Percentiles rank a stretch among this genome's conserved stretches.
Evolutionary conservation across 2,113 vertebrate species (phyloP).

Genomic region (Lamprologus tigripictilis): DNA sequence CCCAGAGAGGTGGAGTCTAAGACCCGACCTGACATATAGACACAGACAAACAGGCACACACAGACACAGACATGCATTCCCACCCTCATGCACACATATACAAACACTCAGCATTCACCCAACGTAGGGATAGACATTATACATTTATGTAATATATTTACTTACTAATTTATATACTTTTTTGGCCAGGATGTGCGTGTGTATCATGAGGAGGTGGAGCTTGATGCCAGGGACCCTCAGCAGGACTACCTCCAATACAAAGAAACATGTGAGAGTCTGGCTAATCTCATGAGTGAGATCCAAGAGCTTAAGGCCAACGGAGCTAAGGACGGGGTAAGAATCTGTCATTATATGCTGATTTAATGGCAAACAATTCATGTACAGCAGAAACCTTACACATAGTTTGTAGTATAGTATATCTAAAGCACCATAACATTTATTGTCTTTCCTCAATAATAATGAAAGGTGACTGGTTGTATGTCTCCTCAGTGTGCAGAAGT

Average conservation of each 20-base stretch:
- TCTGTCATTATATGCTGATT: not conserved
- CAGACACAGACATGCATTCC: no score
- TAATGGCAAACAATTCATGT: not conserved
- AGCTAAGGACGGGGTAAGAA: slow-evolving; percentile 83
- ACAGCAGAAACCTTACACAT: not conserved
- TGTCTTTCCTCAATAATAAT: not conserved
- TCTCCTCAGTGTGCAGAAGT: slow-evolving; percentile 77
- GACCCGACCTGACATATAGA: no score
- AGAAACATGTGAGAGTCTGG: slow-evolving; percentile 84
- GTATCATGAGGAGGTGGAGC: slow-evolving; percentile 89
- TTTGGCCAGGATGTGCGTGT: slow-evolving; percentile 76
- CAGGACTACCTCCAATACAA: slow-evolving; percentile 88
- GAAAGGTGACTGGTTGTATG: not conserved
- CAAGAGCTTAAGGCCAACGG: slow-evolving; percentile 89
- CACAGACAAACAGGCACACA: no score
- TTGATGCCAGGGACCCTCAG: slow-evolving; percentile 83
- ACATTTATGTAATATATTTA: not conserved
- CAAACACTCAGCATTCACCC: no score
- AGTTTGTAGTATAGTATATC: not conserved
- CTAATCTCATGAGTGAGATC: slow-evolving; percentile 90
- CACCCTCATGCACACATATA: no score
- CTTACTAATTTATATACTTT: not conserved
- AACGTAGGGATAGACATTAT: not conserved
- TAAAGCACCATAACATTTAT: not conserved
- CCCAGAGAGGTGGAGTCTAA: no score